Evolutionary conservation across 2,797 vertebrate genomes (phyloP), one percentile per base, ranked within the genome.

Genomic region (Neosilurus mollespiculum): DNA sequence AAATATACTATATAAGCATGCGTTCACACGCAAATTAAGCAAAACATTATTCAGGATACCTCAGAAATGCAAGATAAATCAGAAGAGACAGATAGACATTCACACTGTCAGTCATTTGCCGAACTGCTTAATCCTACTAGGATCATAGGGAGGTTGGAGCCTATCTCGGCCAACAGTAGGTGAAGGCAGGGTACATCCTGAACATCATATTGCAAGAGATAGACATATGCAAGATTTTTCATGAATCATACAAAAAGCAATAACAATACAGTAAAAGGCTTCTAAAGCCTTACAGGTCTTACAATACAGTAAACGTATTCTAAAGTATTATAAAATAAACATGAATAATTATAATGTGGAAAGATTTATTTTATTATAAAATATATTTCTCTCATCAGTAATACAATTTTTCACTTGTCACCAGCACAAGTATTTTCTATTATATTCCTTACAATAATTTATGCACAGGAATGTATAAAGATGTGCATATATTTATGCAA

Each of bases 21-120:
- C 26, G 12, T 43, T 43, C 8, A 43, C 10, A 30, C 73, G 58
- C 30, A 61, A 30, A 65, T 20, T 53, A 65, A n/a, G 49, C n/a
- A 20, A 4, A 22, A 24, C 18, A 22, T 65, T 16, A 79, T 49
- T 53, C 2, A 78, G n/a, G 22, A 26, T 53, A 49, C 9, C 15
- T 53, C 61, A 65, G 11, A 79, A 30, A 79, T 66, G 10, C 16
- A 10, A 64, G 61, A 79, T 22, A 53, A 78, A 78, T 65, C 61
- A 78, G n/a, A 26, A 62, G 56, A 34, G 26, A 54, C 14, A 49
- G 18, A 43, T 37, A 22, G 67, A 43, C 43, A 43, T 43, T 43
- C 43, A 43, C 43, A 5, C 4, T 5, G 43, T 43, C 8, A 43
- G 43, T 43, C 43, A 43, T 43, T 43, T 43, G 43, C 8, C 43